phyloP scores from a whole-genome alignment of 2,113 vertebrate species.

The Spheniscus mendiculus region DNA sequence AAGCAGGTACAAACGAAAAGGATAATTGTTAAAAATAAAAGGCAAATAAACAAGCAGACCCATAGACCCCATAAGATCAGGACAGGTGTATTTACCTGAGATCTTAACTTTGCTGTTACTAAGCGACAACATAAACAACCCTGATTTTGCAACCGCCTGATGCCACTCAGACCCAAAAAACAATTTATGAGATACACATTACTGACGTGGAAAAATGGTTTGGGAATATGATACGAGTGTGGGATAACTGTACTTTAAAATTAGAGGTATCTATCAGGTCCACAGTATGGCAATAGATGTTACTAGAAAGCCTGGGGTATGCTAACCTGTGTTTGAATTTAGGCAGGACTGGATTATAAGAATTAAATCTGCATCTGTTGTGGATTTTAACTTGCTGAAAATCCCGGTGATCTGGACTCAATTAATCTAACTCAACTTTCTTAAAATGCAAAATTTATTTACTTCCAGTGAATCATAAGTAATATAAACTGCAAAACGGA shows the following conservation, averaged over 20 bases:
- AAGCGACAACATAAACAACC: neutral
- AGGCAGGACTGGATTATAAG: neutral
- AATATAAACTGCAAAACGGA: slow-evolving; percentile 1
- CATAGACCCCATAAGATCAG: too few relatives aligned
- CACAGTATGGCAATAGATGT: neutral
- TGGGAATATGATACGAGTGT: neutral
- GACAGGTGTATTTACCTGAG: neutral
- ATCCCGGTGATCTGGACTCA: neutral
- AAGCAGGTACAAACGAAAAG: neutral
- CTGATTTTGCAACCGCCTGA: neutral
- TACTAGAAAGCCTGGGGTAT: neutral
- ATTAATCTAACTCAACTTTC: neutral
- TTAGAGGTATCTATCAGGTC: neutral
- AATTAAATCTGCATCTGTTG: neutral
- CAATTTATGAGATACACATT: neutral
- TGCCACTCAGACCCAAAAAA: neutral
- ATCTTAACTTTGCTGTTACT: neutral
- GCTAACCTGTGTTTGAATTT: neutral
- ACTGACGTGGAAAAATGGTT: neutral
- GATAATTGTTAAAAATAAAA: neutral
- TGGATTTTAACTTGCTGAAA: neutral
- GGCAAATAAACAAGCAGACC: neutral
- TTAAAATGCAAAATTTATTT: neutral
- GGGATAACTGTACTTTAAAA: neutral
- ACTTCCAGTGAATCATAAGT: neutral